Evolutionary conservation across 2,888 invertebrate species (phyloP), one percentile per base, ranked within the genome.

Genomic region (Conops quadrifasciatus): DNA sequence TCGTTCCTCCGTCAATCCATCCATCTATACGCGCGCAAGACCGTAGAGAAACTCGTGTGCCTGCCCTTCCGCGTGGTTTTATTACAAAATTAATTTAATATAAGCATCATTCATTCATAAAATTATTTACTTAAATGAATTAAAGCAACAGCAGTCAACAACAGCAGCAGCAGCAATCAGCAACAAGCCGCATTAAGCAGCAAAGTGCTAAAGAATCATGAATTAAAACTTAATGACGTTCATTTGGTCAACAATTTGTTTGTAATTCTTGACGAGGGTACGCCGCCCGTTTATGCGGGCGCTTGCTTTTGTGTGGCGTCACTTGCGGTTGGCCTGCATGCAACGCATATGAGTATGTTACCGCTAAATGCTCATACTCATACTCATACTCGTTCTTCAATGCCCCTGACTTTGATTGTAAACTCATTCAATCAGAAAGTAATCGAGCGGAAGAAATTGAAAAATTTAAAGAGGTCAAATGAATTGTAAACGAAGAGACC

Each of bases 201-300:
- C 26, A 15, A 58, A 58, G 16, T 24, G 58, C 24, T 26, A 5
- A 28, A 28, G 45, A 21, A 21, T 3, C 21, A 62, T 43, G 24
- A 62, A 43, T 62, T 62, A 62, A 36, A 62, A 62, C 43, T 43
- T 45, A 62, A 62, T 62, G 62, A 45, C 45, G 62, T 36, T 21
- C 62, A 43, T 24, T 62, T 15, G 62, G 45, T 45, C 43, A 24
- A 3, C 62, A 45, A 43, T 62, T 36, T 30, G 60, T 58, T 15
- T 16, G 60, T 21, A 43, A 28, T 30, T 26, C 59, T 28, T 30
- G 5, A 36, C 15, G 60, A 62, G 60, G 62, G 62, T 15, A 3
- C 21, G 43, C 45, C 19, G 21, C 2, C 24, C 21, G 9, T 24
- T 11, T 15, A 62, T 62, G 62, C 62, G 62, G 62, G 62, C 24